phyloP scores from a whole-genome alignment of 2,888 invertebrate species.

The Gari tellinella region DNA sequence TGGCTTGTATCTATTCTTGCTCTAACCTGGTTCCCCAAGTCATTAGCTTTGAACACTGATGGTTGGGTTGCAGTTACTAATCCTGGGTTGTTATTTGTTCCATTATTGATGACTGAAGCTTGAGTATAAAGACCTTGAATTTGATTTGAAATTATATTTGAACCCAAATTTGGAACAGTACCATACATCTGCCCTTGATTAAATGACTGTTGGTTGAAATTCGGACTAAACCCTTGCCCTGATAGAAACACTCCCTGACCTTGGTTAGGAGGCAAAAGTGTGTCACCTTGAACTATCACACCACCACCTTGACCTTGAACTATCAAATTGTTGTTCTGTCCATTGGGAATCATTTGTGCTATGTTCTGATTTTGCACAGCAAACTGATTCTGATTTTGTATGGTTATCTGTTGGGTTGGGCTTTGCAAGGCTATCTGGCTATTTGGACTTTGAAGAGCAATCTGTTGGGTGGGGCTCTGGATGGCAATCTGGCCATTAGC shows the following conservation, averaged over 20 bases:
- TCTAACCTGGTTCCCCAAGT: conserved; percentile 26
- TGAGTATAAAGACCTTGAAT: conserved; percentile 45
- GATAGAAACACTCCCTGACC: conserved; percentile 46
- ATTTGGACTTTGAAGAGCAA: conserved; percentile 48
- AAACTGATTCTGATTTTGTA: conserved; percentile 51
- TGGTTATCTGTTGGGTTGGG: conserved; percentile 41
- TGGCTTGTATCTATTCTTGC: conserved; percentile 9
- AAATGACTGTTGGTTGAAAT: conserved; percentile 48
- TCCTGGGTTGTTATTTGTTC: conserved; percentile 26
- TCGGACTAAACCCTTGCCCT: conserved; percentile 46
- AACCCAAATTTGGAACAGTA: conserved; percentile 12
- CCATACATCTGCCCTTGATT: conserved; percentile 36
- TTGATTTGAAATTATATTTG: conserved; percentile 36
- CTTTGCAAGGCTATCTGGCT: conserved; percentile 50
- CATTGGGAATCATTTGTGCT: conserved; percentile 36
- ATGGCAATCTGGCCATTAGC: conserved; percentile 48
- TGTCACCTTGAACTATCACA: conserved; percentile 54
- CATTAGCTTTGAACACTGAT: conserved; percentile 36
- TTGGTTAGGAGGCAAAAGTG: conserved; percentile 38
- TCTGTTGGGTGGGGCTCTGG: conserved; percentile 43
- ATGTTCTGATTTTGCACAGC: conserved; percentile 42
- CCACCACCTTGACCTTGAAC: conserved; percentile 52
- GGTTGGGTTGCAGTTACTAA: conserved; percentile 37
- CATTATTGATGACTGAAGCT: conserved; percentile 38
- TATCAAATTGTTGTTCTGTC: conserved; percentile 48